Evolutionary conservation across 2,113 vertebrate species (phyloP).

Genomic region (Engraulis encrasicolus): DNA sequence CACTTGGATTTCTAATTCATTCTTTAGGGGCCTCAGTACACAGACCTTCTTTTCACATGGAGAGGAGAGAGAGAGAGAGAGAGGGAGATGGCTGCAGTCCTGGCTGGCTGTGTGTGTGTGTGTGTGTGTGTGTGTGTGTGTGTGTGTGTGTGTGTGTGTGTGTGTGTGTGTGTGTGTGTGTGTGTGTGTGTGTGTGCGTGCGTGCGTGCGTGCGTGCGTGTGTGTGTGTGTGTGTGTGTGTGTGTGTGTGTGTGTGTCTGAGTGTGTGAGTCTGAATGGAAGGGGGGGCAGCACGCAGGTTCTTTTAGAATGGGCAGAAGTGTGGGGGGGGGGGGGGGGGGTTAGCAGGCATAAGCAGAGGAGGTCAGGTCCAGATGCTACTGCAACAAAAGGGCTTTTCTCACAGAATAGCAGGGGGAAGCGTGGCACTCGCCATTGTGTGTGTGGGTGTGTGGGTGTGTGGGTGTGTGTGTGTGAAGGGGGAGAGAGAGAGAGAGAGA

Average conservation of each 20-base stretch:
- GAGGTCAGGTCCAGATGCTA: constrained; percentile 91
- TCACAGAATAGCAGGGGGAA: constrained; percentile 85
- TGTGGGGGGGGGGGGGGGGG: constrained; percentile 36
- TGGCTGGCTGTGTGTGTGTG: constrained; percentile 53
- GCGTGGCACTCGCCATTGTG: constrained; percentile 89
- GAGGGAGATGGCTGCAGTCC: constrained; percentile 70
- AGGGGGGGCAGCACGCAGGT: constrained; percentile 57
- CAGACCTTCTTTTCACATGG: constrained; percentile 73
- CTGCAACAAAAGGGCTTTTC: constrained; percentile 91
- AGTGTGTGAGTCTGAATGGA: constrained; percentile 36
- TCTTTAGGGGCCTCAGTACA: constrained; percentile 77
- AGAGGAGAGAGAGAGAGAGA: no score
- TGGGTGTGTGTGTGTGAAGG: constrained; percentile 37
- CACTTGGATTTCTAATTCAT: constrained; percentile 80
- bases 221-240: constrained; percentile 53
- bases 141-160: neutral
- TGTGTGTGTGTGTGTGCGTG: constrained; percentile 61
- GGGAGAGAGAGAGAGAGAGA: constrained; percentile 13
- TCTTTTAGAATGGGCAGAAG: constrained; percentile 52
- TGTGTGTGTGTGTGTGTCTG: constrained; percentile 60
- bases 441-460: constrained; percentile 51
- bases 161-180: constrained; percentile 54
- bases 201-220: neutral
- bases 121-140: constrained; percentile 65
- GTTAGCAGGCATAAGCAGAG: constrained; percentile 82